A percentile compares a stretch with the other conserved stretches of the same genome.
phyloP scores from a whole-genome alignment of 1,140 invertebrate genomes.

The Drosophila sucinea region DNA sequence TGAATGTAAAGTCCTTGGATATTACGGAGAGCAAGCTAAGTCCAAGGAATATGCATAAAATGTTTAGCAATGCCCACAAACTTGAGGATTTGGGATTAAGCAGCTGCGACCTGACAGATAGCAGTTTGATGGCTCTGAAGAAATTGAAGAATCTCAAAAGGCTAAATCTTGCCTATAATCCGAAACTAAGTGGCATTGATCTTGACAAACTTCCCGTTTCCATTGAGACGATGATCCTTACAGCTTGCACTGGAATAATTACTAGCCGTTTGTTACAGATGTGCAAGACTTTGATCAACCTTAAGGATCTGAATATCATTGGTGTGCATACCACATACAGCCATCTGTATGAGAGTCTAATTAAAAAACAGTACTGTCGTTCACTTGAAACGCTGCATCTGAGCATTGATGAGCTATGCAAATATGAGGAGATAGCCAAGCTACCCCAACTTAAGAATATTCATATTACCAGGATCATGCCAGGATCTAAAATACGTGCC shows the following conservation, averaged over 20 bases:
- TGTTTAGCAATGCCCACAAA: constrained; percentile 28
- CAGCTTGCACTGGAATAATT: constrained; percentile 5
- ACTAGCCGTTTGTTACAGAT: not conserved
- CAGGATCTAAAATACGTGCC: not conserved
- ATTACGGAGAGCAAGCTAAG: constrained; percentile 17
- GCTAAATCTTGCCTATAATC: constrained; percentile 34
- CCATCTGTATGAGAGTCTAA: not conserved
- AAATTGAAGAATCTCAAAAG: constrained; percentile 33
- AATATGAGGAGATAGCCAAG: constrained; percentile 41
- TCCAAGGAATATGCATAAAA: constrained; percentile 18
- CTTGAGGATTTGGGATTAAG: constrained; percentile 24
- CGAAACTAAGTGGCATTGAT: constrained; percentile 16
- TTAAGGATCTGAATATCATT: constrained; percentile 42
- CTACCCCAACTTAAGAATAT: constrained; percentile 45
- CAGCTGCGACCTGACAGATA: constrained; percentile 20
- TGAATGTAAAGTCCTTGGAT: constrained; percentile 37
- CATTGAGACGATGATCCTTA: constrained; percentile 35
- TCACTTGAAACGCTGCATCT: constrained; percentile 37
- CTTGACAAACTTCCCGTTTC: constrained; percentile 22
- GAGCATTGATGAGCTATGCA: not conserved
- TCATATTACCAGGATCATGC: not conserved
- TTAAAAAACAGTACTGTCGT: not conserved
- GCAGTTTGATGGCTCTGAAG: constrained; percentile 5
- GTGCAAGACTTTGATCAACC: not conserved
- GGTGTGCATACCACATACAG: not conserved